phyloP scores from a whole-genome alignment of 1,140 invertebrate species.

The Phortica variegata region DNA sequence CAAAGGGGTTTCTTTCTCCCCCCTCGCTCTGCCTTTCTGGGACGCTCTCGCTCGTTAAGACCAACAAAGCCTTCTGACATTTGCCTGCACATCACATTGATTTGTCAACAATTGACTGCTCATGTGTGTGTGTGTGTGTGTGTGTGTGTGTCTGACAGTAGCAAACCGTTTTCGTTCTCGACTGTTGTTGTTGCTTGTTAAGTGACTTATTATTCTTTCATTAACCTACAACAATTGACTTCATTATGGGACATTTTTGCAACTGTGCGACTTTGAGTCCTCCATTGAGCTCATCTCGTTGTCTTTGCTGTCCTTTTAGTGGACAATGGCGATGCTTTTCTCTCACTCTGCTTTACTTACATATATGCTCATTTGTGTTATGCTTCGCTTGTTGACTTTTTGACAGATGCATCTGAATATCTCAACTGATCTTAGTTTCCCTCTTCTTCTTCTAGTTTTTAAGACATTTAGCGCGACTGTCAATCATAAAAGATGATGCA shows the following conservation, averaged over 20 bases:
- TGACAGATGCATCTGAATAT: slow-evolving; percentile 4
- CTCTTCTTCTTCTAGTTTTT: too few species aligned
- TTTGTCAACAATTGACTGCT: slow-evolving; percentile 8
- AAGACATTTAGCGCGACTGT: too few species aligned
- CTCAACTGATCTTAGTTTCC: too few species aligned
- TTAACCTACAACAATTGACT: slow-evolving; percentile 19
- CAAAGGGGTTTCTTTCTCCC: too few species aligned
- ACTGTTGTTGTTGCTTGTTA: background rate
- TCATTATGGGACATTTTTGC: slow-evolving; percentile 15
- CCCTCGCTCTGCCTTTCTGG: too few species aligned
- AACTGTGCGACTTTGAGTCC: slow-evolving; percentile 11
- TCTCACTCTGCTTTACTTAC: slow-evolving; percentile 6
- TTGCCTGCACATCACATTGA: slow-evolving; percentile 21
- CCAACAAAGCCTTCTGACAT: slow-evolving; percentile 15
- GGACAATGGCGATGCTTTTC: slow-evolving; percentile 19
- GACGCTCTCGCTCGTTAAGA: too few species aligned
- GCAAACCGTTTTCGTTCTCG: background rate
- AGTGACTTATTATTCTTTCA: slow-evolving; percentile 45
- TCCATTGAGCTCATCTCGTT: slow-evolving; percentile 3
- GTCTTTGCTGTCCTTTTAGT: slow-evolving; percentile 19
- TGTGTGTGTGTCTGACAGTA: background rate
- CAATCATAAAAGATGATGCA: too few species aligned
- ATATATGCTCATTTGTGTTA: too few species aligned
- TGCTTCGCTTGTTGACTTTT: slow-evolving; percentile 9
- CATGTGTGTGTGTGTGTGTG: background rate